Base-by-base conservation (phyloP, 2,797 vertebrate species). In the Dipus sagitta region DNA sequence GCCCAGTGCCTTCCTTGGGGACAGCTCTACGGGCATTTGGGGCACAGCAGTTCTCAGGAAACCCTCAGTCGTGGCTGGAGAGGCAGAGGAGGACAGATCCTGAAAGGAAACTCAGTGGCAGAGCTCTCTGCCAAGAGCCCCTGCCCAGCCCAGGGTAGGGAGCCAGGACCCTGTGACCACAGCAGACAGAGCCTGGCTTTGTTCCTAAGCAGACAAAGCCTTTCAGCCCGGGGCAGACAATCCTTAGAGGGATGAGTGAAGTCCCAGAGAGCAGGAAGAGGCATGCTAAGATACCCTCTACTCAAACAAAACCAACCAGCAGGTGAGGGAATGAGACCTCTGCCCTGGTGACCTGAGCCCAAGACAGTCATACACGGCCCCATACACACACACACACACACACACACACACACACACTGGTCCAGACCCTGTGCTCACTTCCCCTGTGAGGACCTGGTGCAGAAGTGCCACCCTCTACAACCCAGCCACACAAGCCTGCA, bases 61-160 rank as follows among this genome's bases (percentile, higher is more conserved):
- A 42, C n/a, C 13, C 0, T 3, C 34, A 15, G 32, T 60, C 47
- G 26, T 0, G 1, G 71, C 79, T 21, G 13, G 8, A 54, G 4
- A 47, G 38, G n/a, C 30, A 3, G 8, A 78, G 72, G 42, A 54
- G 12, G 38, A 70, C 26, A 4, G 87, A 64, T n/a, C 9, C 64
- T 30, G 58, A 65, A 21, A 85, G 70, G 80, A 21, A 18, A 13
- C 6, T n/a, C 38, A 10, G 21, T 15, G 13, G 15, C 1, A 3
- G 11, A 67, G 71, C 30, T 26, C 34, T 76, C 30, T 64, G 18
- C 85, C 32, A 4, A 38, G 30, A 34, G 32, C 67, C 65, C 26
- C 68, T 30, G 38, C 26, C 78, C 34, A 30, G 65, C 58, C 38
- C 32, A 42, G 60, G 24, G 52, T 28, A 70, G 26, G 90, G 11